These are phyloP conservation scores for Pituophis catenifer DNA, from an alignment of 2,113 vertebrate genomes.

Conservation along the genomic window DNA sequence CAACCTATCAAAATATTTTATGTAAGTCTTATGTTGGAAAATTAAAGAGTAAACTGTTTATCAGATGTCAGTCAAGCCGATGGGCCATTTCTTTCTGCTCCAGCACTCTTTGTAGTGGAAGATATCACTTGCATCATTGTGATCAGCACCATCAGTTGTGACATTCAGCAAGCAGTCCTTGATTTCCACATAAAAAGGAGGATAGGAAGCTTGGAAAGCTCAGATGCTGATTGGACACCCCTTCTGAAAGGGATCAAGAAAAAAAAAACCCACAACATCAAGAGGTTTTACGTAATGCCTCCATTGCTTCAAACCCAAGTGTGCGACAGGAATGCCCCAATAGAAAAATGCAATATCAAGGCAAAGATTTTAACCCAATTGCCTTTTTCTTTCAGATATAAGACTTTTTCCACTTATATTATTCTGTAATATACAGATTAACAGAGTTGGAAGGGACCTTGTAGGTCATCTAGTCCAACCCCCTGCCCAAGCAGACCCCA, in stretches of 20 bases:
- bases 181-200: not conserved
- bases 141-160: not conserved
- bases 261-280: not conserved
- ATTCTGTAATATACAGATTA: not conserved
- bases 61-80: not conserved
- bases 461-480: too few species aligned
- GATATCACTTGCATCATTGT: not conserved
- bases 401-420: not conserved
- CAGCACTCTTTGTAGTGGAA: not conserved
- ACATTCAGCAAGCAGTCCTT: not conserved
- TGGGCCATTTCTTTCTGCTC: conserved; percentile 20
- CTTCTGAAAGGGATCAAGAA: not conserved
- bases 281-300: not conserved
- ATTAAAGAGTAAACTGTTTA: not conserved
- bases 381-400: not conserved
- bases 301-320: not conserved
- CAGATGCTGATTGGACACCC: not conserved
- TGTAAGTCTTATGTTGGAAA: conserved; percentile 17
- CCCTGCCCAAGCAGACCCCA: too few species aligned
- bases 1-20: not conserved
- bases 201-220: not conserved
- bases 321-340: rapidly evolving
- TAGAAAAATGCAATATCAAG: not conserved
- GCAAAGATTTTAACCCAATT: not conserved
- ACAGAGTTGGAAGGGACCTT: too few species aligned